These are phyloP conservation scores for Harmothoe impar DNA, from an alignment of 2,888 invertebrate genomes.

Conservation along the genomic window DNA sequence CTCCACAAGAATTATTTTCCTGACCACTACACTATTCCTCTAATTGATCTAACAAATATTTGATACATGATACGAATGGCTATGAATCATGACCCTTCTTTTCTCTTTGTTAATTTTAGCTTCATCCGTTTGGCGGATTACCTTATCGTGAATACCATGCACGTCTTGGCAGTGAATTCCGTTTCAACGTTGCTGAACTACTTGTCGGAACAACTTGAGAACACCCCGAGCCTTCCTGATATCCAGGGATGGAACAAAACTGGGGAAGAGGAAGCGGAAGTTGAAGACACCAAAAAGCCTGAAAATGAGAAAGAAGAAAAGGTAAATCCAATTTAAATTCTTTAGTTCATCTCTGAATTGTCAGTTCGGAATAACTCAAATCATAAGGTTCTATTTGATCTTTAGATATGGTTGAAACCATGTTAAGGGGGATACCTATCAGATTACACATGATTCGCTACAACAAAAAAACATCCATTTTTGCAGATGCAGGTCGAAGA, in stretches of 20 bases:
- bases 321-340: constrained; percentile 7
- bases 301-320: constrained; percentile 60
- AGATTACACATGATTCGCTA: neutral
- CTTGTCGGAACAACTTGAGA: constrained; percentile 82
- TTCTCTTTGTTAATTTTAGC: constrained; percentile 71
- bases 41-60: too few species aligned
- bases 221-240: constrained; percentile 81
- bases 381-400: neutral
- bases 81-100: too few species aligned
- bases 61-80: too few species aligned
- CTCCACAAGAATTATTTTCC: too few species aligned
- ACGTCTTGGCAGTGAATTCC: constrained; percentile 83
- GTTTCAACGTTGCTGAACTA: constrained; percentile 83
- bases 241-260: constrained; percentile 76
- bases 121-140: constrained; percentile 84
- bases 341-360: constrained; percentile 4
- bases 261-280: constrained; percentile 72
- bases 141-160: constrained; percentile 84
- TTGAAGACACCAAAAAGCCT: constrained; percentile 62
- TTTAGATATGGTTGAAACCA: too few species aligned
- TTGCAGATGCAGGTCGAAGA: neutral
- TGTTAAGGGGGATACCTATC: too few species aligned
- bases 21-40: too few species aligned
- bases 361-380: neutral
- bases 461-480: too few species aligned